Evolutionary conservation across 92 coral and sea anemone species (phyloP), one percentile per base, ranked within the genome.

Genomic region (Phenganax marumi): DNA sequence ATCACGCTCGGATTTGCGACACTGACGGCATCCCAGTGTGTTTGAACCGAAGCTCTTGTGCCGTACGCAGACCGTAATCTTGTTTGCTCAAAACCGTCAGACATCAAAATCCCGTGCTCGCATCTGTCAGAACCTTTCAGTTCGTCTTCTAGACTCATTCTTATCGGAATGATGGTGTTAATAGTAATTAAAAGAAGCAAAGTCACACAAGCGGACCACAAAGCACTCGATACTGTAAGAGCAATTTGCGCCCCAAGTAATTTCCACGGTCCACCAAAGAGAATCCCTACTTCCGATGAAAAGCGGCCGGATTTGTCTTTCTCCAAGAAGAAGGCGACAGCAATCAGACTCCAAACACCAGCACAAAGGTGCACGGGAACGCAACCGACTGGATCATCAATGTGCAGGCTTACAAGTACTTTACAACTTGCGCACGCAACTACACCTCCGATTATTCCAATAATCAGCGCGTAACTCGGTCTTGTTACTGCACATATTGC

Each of bases 281-380:
- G 68, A 4, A 89, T 83, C 1, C 91, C 96, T 33, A 65, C 49
- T 12, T 88, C 85, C 17, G 82, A 52, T 6, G 97, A 85, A 56
- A 89, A 86, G 5, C 76, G 25, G 47, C 90, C 82, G 5, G 86
- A 75, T 61, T 86, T 70, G 81, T 91, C 91, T 68, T 75, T 70
- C 70, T 93, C 89, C 13, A 86, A 90, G 73, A 93, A 84, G 0
- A 93, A 73, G 7, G 95, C 97, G 22, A 91, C 95, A 8, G 91
- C 92, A 19, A 91, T 69, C 39, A 93, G 76, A n/a, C 97, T 93
- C 97, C 97, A 93, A 7, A 73, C 52, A 23, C 96, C 91, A 13
- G 91, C 56, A 71, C 89, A 87, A 62, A 90, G 87, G 19, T 93
- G 97, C 8, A 88, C 87, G 8, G 97, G 91, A 50, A 93, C 91